phyloP scores from a whole-genome alignment of 1,140 invertebrate genomes.

The Monochamus saltuarius region DNA sequence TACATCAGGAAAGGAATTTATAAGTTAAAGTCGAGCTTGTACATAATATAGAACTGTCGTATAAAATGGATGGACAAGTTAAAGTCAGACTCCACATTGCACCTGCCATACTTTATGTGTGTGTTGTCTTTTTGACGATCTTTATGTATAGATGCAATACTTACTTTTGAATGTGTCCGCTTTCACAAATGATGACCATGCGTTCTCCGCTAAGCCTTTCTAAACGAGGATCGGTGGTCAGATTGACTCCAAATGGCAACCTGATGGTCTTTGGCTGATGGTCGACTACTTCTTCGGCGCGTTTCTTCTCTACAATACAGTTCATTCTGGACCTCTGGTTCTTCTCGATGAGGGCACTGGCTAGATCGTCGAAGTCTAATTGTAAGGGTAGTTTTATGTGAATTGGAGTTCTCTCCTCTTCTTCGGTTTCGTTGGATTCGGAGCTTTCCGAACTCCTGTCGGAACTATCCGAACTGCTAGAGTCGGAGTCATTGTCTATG shows the following conservation, averaged over 20 bases:
- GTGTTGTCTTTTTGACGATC: no score
- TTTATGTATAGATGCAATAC: no score
- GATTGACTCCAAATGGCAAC: constrained; percentile 67
- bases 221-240: constrained; percentile 70
- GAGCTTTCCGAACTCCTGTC: constrained; percentile 20
- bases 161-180: constrained; percentile 67
- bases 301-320: constrained; percentile 82
- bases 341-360: constrained; percentile 71
- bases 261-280: constrained; percentile 66
- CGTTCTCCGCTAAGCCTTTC: constrained; percentile 78
- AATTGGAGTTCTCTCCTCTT: constrained; percentile 60
- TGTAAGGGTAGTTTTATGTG: constrained; percentile 75
- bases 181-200: constrained; percentile 83
- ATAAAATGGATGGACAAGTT: no score
- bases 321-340: constrained; percentile 79
- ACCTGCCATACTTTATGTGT: no score
- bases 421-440: constrained; percentile 54
- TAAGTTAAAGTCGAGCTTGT: no score
- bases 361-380: constrained; percentile 76
- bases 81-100: no score
- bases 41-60: no score
- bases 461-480: constrained; percentile 16
- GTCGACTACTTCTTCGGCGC: constrained; percentile 78
- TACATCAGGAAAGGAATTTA: no score
- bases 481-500: constrained; percentile 46